Evolutionary conservation across 2,113 vertebrate genomes (phyloP), one percentile per base, ranked within the genome.

Genomic region (Pseudorectes ferrugineus): DNA sequence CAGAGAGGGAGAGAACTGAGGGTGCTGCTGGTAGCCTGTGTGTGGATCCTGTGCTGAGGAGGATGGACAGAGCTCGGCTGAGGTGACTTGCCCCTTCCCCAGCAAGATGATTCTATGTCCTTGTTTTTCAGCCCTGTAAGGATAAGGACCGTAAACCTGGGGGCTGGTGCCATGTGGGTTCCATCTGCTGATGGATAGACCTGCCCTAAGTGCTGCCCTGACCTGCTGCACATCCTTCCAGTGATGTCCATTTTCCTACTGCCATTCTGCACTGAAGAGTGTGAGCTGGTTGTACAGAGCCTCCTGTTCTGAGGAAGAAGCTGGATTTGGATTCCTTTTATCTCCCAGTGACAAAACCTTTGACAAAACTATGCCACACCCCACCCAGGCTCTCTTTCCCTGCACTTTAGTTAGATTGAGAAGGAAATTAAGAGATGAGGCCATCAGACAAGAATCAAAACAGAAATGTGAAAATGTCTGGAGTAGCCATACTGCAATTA

Each of bases 241-340:
- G 3, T 4, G 24, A 9, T 22, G 36, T 4, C 52, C 49, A 1
- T 63, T 74, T 79, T 73, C 40, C 42, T 36, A 0, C 18, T 70
- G 75, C 33, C 2, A 0, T 40, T 31, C 31, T 25, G 29, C 3
- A 9, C 62, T 38, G 45, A 16, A 5, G 16, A 21, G 20, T 3
- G n/a, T 16, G 63, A 58, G 42, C 58, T n/a, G 31, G 7, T 6
- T 19, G 42, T 12, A 5, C 48, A 23, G 33, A 85, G 33, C 35
- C n/a, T 51, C 28, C 73, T 45, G 7, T 33, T 52, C 46, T 10
- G 65, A 38, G 68, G n/a, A 45, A 46, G 23, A 43, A 72, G 19
- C 55, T 88, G 55, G 10, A 2, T 49, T 45, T 85, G 51, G 42
- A 62, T 61, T 29, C 35, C 42, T 88, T 63, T 61, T 22, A 17